Evolutionary conservation across 2,888 invertebrate species (phyloP), one percentile per base, ranked within the genome.

Genomic region (Cheilosia vulpina): DNA sequence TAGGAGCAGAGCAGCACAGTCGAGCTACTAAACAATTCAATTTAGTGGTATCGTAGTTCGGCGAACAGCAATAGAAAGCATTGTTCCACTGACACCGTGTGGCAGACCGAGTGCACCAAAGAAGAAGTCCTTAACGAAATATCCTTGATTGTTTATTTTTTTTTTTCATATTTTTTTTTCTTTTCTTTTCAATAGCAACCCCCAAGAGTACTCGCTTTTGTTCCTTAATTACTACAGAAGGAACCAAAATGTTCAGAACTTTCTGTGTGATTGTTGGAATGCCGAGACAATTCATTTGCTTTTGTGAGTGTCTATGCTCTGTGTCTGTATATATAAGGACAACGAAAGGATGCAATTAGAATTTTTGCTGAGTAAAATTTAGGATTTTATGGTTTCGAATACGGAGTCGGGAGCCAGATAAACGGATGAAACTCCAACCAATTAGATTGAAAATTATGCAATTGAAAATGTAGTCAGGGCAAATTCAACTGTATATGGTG

Each of bases 391-490:
- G 52, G 69, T 71, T 68, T 75, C 17, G 47, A 19, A 60, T 24
- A 13, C 19, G 9, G 50, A 19, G 13, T 38, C 19, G 13, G 24
- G 4, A 53, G 15, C 15, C 15, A 68, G 57, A 57, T 13, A 45
- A 41, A 52, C 62, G 55, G 60, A 72, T 53, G 45, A 68, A 62
- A 53, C 50, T 66, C 53, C 45, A 58, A 82, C 62, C 82, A 82
- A 82, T 82, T 68, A 82, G 41, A 77, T 78, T 78, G 72, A 72
- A 82, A 82, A 82, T 78, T 82, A 82, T 82, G 72, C 82, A 72
- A 82, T 50, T 72, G 72, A 66, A 66, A 77, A 45, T 68, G 13
- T 57, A 72, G 72, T 82, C 55, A 62, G 68, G 38, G 13, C 19
- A 43, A 45, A 5, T 53, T 13, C n/a, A 21, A 13, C 24, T 19